These are phyloP conservation scores for Cyphomyrus discorhynchus DNA, from an alignment of 2,113 vertebrate species.

Conservation along the genomic window DNA sequence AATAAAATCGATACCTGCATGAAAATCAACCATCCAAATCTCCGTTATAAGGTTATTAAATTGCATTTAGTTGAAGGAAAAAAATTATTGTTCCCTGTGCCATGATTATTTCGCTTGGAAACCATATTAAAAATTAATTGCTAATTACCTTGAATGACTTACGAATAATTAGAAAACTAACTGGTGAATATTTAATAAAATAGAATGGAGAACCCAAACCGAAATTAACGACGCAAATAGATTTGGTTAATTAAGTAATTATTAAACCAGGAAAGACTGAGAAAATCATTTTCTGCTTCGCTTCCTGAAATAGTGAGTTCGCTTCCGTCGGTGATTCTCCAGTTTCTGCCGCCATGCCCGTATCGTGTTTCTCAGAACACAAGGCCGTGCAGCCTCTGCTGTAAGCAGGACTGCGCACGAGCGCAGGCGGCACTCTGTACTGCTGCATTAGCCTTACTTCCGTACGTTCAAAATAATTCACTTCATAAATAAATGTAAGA, in stretches of 20 bases:
- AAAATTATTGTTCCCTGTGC: not conserved
- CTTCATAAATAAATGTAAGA: not conserved
- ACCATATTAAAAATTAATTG: conserved; percentile 35
- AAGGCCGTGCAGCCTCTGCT: not conserved
- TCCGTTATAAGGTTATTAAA: not conserved
- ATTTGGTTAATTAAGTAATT: conserved; percentile 50
- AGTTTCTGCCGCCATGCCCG: not conserved
- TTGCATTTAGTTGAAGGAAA: conserved; percentile 19
- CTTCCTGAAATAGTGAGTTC: conserved; percentile 26
- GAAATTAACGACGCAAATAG: conserved; percentile 35
- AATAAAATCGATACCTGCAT: conserved; percentile 2
- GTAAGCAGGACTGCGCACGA: not conserved
- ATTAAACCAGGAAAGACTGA: conserved; percentile 43
- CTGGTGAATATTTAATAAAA: conserved; percentile 44
- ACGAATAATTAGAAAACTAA: conserved; percentile 44
- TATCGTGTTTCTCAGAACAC: conserved; percentile 8
- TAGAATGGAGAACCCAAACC: conserved; percentile 29
- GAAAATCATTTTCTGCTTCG: conserved; percentile 49
- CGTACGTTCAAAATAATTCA: not conserved
- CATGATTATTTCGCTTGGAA: conserved; percentile 31
- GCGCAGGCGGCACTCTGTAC: not conserved
- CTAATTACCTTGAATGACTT: conserved; percentile 40
- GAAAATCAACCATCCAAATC: not conserved
- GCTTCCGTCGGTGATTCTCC: conserved; percentile 33
- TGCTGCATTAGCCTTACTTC: not conserved